Conservation (phyloP, 2,797 vertebrate genomes). For the Clarias fuscus region DNA sequence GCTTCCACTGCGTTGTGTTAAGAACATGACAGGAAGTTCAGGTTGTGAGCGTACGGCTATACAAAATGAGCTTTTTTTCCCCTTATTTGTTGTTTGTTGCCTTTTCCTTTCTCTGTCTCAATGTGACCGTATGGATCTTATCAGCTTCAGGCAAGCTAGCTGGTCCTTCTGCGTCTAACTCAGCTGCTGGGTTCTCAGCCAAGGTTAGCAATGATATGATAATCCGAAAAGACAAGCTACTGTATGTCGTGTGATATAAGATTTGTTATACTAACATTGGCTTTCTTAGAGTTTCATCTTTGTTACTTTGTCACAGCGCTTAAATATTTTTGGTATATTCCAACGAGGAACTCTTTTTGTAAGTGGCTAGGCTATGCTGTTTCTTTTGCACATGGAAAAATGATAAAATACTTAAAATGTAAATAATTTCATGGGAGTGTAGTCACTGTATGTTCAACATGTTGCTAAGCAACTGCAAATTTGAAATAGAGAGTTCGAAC, state of each 20-base stretch:
- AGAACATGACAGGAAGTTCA: conserved; percentile 19
- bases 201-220: background rate
- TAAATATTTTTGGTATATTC: background rate
- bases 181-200: conserved; percentile 15
- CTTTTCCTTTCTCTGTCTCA: background rate
- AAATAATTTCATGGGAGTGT: background rate
- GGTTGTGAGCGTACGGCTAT: background rate
- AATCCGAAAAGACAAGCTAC: background rate
- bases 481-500: background rate
- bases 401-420: background rate
- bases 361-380: background rate
- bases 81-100: background rate
- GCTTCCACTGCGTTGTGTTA: background rate
- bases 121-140: background rate
- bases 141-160: background rate
- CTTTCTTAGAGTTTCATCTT: background rate
- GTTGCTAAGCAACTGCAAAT: background rate
- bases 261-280: background rate
- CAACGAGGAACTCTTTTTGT: background rate
- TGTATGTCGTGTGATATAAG: background rate
- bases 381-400: background rate
- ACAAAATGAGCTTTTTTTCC: background rate
- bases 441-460: background rate
- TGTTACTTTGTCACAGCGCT: too few species aligned
- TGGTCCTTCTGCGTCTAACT: background rate